Evolutionary conservation across 2,113 vertebrate genomes (phyloP), one percentile per base, ranked within the genome.

Genomic region (Lampris incognitus): DNA sequence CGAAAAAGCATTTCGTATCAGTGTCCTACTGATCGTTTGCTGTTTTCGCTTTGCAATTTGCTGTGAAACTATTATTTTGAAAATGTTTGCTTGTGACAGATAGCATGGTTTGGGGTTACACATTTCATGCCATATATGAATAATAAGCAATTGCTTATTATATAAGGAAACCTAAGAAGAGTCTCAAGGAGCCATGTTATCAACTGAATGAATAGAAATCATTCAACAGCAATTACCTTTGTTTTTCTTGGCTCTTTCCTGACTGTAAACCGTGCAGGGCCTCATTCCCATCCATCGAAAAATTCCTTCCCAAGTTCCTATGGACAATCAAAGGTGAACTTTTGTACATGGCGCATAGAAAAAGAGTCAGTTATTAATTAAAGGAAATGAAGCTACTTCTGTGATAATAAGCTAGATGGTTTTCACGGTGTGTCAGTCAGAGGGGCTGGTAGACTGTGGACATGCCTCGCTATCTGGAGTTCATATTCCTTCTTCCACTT

Each of bases 121-220:
- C 62, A 73, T 87, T 85, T 89, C 76, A 85, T 89, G 64, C 79
- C 78, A 76, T 78, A 77, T 79, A 67, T 59, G 72, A 90, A 82
- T 74, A 85, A 85, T 69, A 69, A 82, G 68, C 73, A 85, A 83
- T 83, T 69, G 81, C 83, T 85, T 51, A 89, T 88, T 91, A 91
- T 87, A 44, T 65, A 74, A 58, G 38, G 86, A 79, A 87, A 88
- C 75, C 66, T 2, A 52, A 83, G 76, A 76, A 1, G 70, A 9
- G 70, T 65, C 54, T 55, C 68, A 68, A 71, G 52, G 70, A 49
- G 74, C 62, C 1, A 0, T 50, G 69, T 77, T 88, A 83, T 87
- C 72, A 87, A 84, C 71, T 79, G 65, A 74, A 87, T 74, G 60
- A 66, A 24, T 72, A 79, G 59, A 63, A 69, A 69, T 82, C 74